A percentile compares a stretch with the other conserved stretches of the same genome.
Conservation (phyloP, 1,140 invertebrate species). For the Drosophila sp. region DNA sequence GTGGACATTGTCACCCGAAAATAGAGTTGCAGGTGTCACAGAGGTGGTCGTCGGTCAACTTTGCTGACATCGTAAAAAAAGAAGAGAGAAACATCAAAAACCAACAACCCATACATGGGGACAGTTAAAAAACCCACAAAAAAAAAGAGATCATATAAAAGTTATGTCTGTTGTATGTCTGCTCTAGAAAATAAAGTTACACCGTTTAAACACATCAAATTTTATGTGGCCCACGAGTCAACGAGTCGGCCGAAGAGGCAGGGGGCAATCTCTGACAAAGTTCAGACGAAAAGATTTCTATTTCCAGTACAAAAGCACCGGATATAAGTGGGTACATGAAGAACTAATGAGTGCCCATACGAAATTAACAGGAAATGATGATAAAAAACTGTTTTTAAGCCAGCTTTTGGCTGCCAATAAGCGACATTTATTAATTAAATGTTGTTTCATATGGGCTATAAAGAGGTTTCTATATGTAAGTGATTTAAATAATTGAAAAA, state of each 20-base stretch:
- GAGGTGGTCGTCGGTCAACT: slow-evolving; percentile 55
- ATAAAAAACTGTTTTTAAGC: not conserved
- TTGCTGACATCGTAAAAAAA: slow-evolving; percentile 56
- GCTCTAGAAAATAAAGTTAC: slow-evolving; percentile 49
- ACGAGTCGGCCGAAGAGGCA: not conserved
- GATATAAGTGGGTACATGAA: slow-evolving; percentile 36
- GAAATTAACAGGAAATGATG: slow-evolving; percentile 6
- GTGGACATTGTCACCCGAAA: slow-evolving; percentile 15
- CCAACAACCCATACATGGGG: not conserved
- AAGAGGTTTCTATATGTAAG: too few species aligned
- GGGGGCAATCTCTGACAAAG: slow-evolving; percentile 34
- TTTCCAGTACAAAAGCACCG: slow-evolving; percentile 39
- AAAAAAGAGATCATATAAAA: slow-evolving; percentile 30
- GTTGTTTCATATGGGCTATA: not conserved
- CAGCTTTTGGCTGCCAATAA: not conserved
- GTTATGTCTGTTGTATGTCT: slow-evolving; percentile 12
- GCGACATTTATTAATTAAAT: too few species aligned
- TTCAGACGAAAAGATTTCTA: slow-evolving; percentile 50
- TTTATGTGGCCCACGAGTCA: slow-evolving; percentile 70
- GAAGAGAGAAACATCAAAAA: slow-evolving; percentile 39
- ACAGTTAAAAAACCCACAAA: slow-evolving; percentile 46
- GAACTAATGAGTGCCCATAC: slow-evolving; percentile 41
- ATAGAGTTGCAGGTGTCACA: slow-evolving; percentile 64
- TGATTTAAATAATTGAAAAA: too few species aligned
- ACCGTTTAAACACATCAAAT: slow-evolving; percentile 49